Base-by-base conservation (phyloP, 2,888 invertebrate species). In the Ormia ochracea region DNA sequence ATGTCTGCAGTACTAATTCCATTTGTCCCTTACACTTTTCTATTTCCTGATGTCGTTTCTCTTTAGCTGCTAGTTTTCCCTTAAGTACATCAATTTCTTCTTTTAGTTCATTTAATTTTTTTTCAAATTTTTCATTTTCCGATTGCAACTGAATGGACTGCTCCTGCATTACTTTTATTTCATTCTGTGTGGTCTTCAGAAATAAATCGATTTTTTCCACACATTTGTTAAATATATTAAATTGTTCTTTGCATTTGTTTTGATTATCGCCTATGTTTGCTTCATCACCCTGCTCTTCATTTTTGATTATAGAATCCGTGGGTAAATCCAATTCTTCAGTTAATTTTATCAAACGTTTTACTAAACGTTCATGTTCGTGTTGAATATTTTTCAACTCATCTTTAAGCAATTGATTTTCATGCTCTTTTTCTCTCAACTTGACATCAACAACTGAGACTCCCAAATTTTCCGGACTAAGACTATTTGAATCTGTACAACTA, bases 391-490 rank as follows among this genome's bases (percentile, higher is more conserved):
- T 58, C 3, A 88, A 80, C 59, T 85, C 81, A 21, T 84, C 81
- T 1, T 83, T 82, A 28, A 86, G 33, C 9, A 81, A 56, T 3
- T 77, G 31, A 72, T 89, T 89, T 83, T 90, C 89, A n/a, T 76
- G 78, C 72, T 89, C 86, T 63, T 87, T 88, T 73, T 90, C 90
- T 2, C 88, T 87, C 31, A 90, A 61, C 33, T 89, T 87, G 0
- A 89, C 83, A 78, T 90, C 90, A n/a, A 90, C 81, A 1, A 90
- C 90, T 0, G 87, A 86, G 26, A 82, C 82, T 1, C 85, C 90
- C 3, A 90, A 78, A 82, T 87, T 89, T 80, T 90, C 90, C 0
- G 89, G 89, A 31, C 88, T 83, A 14, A 85, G 54, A 23, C 84
- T 86, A 9, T 83, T 84, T 0, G 85, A 85, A 50, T 83, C 82